Evolutionary conservation across 2,888 invertebrate species (phyloP).

Genomic region (Capitulum mitella): DNA sequence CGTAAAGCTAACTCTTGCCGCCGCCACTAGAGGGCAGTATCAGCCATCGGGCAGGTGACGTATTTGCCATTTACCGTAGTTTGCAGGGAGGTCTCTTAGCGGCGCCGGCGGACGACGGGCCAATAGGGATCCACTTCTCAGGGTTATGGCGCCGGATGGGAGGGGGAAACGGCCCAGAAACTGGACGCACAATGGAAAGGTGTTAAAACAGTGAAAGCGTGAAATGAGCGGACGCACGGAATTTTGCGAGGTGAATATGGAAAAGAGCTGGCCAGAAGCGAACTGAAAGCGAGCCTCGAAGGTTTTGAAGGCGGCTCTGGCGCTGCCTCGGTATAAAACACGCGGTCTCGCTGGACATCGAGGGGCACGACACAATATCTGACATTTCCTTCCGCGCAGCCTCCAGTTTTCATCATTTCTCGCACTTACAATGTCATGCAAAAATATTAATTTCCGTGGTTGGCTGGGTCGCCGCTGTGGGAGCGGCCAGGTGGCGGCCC

Average conservation of each 20-base stretch:
- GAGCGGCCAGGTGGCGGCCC: too few species aligned
- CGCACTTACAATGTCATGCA: too few species aligned
- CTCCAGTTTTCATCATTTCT: too few species aligned
- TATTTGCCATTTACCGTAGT: slow-evolving; percentile 21
- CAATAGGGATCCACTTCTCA: slow-evolving; percentile 16
- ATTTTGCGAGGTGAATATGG: background rate
- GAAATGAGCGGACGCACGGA: background rate
- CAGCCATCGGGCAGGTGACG: background rate
- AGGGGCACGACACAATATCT: too few species aligned
- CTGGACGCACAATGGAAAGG: slow-evolving; percentile 13
- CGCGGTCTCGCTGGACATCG: too few species aligned
- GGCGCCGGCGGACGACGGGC: background rate
- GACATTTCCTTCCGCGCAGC: too few species aligned
- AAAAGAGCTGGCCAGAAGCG: background rate
- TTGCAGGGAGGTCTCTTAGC: slow-evolving; percentile 12
- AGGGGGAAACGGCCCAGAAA: background rate
- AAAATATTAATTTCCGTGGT: too few species aligned
- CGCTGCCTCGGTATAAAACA: too few species aligned
- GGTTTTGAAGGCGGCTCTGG: too few species aligned
- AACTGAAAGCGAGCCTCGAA: too few species aligned
- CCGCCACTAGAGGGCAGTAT: slow-evolving; percentile 3
- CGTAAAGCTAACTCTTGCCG: slow-evolving; percentile 15
- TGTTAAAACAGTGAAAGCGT: slow-evolving; percentile 14
- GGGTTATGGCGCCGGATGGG: slow-evolving; percentile 20
- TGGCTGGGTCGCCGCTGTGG: too few species aligned